Percentiles rank a stretch among this genome's conserved stretches.
phyloP scores from a whole-genome alignment of 2,797 vertebrate species.

The Macrochelys suwanniensis region DNA sequence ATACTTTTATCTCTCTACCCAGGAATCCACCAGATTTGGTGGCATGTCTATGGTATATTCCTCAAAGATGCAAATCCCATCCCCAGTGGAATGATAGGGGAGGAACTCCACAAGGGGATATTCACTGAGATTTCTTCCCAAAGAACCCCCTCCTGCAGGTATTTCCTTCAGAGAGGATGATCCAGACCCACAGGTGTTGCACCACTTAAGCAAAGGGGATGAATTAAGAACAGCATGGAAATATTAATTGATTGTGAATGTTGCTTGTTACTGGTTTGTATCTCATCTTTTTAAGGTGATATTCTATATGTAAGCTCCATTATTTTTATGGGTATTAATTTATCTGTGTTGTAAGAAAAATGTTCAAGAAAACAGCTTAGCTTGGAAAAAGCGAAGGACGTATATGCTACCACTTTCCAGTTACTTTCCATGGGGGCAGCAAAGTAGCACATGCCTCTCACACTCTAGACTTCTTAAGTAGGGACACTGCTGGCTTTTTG shows the following conservation, averaged over 20 bases:
- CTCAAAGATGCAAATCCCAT: neutral
- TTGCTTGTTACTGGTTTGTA: neutral
- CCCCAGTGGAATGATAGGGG: neutral
- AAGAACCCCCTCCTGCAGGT: neutral
- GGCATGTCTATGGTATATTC: neutral
- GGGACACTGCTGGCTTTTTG: neutral
- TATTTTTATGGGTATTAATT: neutral
- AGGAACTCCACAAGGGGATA: neutral
- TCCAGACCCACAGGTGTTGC: neutral
- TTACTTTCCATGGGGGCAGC: neutral
- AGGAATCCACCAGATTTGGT: neutral
- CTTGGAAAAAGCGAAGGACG: fast-evolving
- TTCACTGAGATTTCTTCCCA: neutral
- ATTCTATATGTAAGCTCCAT: neutral
- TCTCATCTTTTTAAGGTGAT: neutral
- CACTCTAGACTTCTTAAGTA: neutral
- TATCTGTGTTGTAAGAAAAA: neutral
- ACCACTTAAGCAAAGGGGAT: neutral
- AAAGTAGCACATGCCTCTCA: neutral
- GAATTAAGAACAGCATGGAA: neutral
- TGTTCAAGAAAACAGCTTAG: neutral
- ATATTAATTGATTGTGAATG: neutral
- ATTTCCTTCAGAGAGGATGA: neutral
- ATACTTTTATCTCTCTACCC: neutral
- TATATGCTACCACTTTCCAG: neutral